phyloP scores from a whole-genome alignment of 2,888 invertebrate species.

The Spilosoma lubricipeda region DNA sequence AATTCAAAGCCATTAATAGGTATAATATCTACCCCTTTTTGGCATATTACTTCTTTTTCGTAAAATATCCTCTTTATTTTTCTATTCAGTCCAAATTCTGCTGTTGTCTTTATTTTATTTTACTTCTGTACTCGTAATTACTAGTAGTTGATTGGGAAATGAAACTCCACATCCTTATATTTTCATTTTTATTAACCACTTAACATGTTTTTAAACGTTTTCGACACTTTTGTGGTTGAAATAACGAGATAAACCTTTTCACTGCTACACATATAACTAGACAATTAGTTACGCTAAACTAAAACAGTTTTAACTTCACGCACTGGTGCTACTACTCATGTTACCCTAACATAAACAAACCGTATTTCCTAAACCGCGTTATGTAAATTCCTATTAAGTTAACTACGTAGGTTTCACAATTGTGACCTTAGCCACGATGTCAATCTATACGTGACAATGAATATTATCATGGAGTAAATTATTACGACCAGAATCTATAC shows the following conservation, averaged over 20 bases:
- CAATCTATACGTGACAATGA: constrained; percentile 9
- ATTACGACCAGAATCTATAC: neutral
- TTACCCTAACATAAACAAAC: constrained; percentile 38
- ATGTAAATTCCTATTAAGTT: constrained; percentile 61
- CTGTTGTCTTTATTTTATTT: too few species aligned
- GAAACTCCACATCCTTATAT: too few species aligned
- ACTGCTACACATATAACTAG: constrained; percentile 2
- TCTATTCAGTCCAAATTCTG: too few species aligned
- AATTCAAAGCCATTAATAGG: too few species aligned
- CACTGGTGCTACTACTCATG: constrained; percentile 33
- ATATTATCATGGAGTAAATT: neutral
- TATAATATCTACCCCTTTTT: too few species aligned
- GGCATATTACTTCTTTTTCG: too few species aligned
- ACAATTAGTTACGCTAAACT: constrained; percentile 23
- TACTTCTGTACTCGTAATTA: too few species aligned
- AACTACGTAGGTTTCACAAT: constrained; percentile 60
- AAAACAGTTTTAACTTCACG: constrained; percentile 24
- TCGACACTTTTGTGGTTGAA: neutral
- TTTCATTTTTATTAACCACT: neutral
- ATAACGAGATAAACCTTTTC: neutral
- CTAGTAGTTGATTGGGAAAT: too few species aligned
- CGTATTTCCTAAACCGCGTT: constrained; percentile 63
- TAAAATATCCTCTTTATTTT: too few species aligned
- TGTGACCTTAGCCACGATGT: constrained; percentile 19
- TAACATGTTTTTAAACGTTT: neutral